Base-by-base conservation (phyloP, 2,797 vertebrate species). In the Atherinosoma microstoma region DNA sequence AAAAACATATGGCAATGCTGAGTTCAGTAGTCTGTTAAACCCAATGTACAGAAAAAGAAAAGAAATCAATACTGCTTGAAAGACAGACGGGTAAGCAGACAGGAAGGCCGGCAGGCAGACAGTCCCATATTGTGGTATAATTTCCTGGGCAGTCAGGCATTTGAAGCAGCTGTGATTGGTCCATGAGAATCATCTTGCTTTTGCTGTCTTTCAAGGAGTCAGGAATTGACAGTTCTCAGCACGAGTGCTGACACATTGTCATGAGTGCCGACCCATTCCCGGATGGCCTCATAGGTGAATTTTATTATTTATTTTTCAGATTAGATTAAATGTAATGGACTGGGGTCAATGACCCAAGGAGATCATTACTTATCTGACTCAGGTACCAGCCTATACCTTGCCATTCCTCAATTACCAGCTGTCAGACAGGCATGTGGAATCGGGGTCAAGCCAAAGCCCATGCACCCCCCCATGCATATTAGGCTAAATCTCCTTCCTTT, bases 351-450 rank as follows among this genome's bases (percentile, higher is more conserved):
- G 89, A 82, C 82, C 85, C 87, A 22, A 53, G 71, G 83, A 84
- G 78, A 89, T 91, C 88, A 83, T 89, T 87, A 78, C 82, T 87
- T 84, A 86, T 84, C 84, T 62, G 80, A 78, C 87, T 89, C 75
- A 64, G 70, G 58, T 53, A 42, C 16, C 0, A 36, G 66, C 54
- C 79, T 57, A 47, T 71, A 81, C 78, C 78, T 78, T 45, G 66
- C 85, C 73, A 47, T 84, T 85, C 84, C 75, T 88, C 88, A 87
- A 90, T 92, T 91, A 89, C 87, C 64, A 42, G 58, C 85, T 88
- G 89, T 90, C 85, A 80, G 89, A 83, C 89, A 79, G 75, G 56
- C 65, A 15, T 27, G 30, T 67, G 65, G 77, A 87, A 88, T 83
- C 58, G 64, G 85, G 88, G 89, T 89, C 84, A 89, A 27, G 72